Evolutionary conservation across 2,113 vertebrate species (phyloP), one percentile per base, ranked within the genome.

Genomic region (Tenrec ecaudatus): DNA sequence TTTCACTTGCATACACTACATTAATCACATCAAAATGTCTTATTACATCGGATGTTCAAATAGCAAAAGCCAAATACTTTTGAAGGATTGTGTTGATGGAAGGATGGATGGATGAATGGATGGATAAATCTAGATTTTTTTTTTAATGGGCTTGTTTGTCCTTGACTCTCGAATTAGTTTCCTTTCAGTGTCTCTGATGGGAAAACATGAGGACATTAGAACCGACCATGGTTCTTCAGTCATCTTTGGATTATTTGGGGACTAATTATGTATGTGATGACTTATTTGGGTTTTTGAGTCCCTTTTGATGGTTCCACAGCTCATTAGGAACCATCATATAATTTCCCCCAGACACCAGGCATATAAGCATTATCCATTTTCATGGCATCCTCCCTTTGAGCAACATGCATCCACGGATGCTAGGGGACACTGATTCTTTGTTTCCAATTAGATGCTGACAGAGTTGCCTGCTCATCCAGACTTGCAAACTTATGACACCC

Each of bases 1-100:
- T 97, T 97, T 94, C 76, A 77, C 91, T 97, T 95, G 82, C 96
- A 96, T 93, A 47, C 57, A 90, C 83, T 88, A 94, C 82, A 95
- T 97, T 97, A 97, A 97, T 78, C 68, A 92, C 57, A 76, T 95
- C 60, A 92, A 92, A 96, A 88, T 82, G 10, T 40, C 29, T 85
- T 81, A 86, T 86, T 80, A 40, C 57, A 43, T 33, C 82, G 62
- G 73, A 33, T 89, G 17, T 86, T 80, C 43, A 81, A 90, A 92
- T 88, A 92, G 84, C 73, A 89, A 90, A 91, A 69, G 1, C 7
- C 40, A 40, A 88, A 73, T 58, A 2, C 27, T 82, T 90, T 87
- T 60, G 43, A 83, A 66, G 1, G 12, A 62, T 95, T 94, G 22
- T 88, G 88, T 78, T 66, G 57, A 82, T 68, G 20, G 57, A 22